These are phyloP conservation scores for Lamproptera curius DNA, from an alignment of 2,888 invertebrate genomes.

Conservation along the genomic window DNA sequence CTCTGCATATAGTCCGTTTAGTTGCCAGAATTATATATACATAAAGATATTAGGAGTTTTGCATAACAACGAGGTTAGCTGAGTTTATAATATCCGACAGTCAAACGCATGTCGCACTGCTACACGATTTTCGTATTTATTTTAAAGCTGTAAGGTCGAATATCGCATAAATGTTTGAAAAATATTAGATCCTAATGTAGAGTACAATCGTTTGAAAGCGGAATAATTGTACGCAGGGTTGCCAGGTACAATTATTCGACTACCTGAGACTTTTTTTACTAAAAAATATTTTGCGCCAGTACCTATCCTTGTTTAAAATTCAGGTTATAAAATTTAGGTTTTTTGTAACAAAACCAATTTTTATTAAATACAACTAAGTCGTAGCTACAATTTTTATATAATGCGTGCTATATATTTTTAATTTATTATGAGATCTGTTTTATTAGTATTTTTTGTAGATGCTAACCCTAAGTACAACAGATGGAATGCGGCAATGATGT, in stretches of 20 bases:
- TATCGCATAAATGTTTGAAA: slow-evolving; percentile 6
- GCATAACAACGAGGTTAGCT: slow-evolving; percentile 6
- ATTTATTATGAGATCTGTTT: no score
- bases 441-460: background rate
- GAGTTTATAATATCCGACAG: slow-evolving; percentile 7
- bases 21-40: slow-evolving; percentile 28
- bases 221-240: slow-evolving; percentile 16
- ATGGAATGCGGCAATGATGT: slow-evolving; percentile 21
- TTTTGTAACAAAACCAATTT: no score
- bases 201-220: slow-evolving; percentile 7
- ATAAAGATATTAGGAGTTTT: slow-evolving; percentile 13
- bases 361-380: no score
- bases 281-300: no score
- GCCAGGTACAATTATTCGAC: background rate
- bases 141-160: slow-evolving; percentile 10
- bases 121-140: slow-evolving; percentile 3
- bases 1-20: background rate
- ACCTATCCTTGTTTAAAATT: no score
- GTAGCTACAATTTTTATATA: no score
- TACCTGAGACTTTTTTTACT: no score
- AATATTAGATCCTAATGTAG: slow-evolving; percentile 8
- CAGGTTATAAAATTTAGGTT: no score
- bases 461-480: slow-evolving; percentile 9
- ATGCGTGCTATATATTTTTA: no score
- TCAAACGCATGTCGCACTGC: background rate